Conservation (phyloP, 2,113 vertebrate genomes). For the Pollimyrus isidori region DNA sequence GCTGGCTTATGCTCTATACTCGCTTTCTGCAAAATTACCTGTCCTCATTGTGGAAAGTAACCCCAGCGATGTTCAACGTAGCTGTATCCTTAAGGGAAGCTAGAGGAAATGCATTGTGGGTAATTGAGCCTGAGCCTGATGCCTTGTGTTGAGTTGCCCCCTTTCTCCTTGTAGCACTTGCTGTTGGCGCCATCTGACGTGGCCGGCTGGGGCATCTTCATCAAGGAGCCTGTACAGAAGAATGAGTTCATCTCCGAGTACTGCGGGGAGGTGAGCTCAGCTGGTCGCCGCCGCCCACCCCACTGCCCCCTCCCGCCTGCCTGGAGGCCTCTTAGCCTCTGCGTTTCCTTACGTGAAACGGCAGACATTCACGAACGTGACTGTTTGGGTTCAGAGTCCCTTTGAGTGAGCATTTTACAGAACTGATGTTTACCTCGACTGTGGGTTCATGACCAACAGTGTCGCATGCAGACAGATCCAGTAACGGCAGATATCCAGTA, state of each 20-base stretch:
- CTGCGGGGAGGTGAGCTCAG: constrained; percentile 83
- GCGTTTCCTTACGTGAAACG: neutral
- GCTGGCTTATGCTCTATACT: neutral
- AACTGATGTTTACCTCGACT: neutral
- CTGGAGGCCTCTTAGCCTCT: neutral
- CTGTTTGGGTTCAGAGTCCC: neutral
- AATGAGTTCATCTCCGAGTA: constrained; percentile 99
- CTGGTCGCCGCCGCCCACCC: neutral
- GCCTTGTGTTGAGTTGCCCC: neutral
- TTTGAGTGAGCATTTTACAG: neutral
- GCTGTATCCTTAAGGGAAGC: neutral
- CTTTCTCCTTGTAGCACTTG: constrained; percentile 67
- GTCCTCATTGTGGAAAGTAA: neutral
- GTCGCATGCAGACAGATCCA: neutral
- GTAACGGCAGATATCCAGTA: neutral
- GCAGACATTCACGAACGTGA: neutral
- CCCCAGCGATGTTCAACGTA: neutral
- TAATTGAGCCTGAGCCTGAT: neutral
- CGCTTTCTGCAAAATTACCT: neutral
- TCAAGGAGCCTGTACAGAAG: constrained; percentile 97
- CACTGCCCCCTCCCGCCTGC: neutral
- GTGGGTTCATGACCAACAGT: neutral
- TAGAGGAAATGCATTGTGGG: neutral
- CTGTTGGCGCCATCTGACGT: constrained; percentile 93
- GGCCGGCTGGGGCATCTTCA: constrained; percentile 98